A percentile compares a stretch with the other conserved stretches of the same genome.
These are phyloP conservation scores for Lutraria rhynchaena DNA, from an alignment of 1,140 invertebrate genomes.

Conservation along the genomic window DNA sequence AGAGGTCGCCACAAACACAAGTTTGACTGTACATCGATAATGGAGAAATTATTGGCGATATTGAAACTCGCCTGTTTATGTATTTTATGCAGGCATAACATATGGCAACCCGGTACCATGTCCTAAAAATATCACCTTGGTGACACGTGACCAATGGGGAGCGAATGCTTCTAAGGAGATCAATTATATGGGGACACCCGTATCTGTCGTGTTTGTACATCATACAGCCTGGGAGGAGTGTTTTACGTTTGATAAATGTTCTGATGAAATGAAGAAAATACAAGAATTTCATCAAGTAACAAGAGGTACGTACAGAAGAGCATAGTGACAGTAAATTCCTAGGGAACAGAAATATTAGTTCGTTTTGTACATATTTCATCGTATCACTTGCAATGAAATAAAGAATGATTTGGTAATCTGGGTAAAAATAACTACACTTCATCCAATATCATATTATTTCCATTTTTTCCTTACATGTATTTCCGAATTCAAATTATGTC, in stretches of 20 bases:
- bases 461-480: too few relatives aligned
- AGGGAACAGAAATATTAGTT: neutral
- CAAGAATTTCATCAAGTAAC: conserved; percentile 88
- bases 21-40: too few relatives aligned
- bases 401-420: too few relatives aligned
- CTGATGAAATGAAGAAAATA: conserved; percentile 79
- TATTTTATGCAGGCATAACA: too few relatives aligned
- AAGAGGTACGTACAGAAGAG: conserved; percentile 68
- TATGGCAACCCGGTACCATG: neutral
- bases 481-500: too few relatives aligned
- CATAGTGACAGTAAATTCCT: neutral
- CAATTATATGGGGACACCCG: conserved; percentile 81
- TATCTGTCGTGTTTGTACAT: conserved; percentile 87
- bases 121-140: conserved; percentile 42
- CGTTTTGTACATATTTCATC: too few relatives aligned
- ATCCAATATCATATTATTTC: too few relatives aligned
- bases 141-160: conserved; percentile 66
- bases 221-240: conserved; percentile 72
- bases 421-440: too few relatives aligned
- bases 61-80: too few relatives aligned
- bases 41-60: too few relatives aligned
- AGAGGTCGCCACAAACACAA: too few relatives aligned
- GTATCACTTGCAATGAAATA: too few relatives aligned
- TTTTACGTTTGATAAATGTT: conserved; percentile 60
- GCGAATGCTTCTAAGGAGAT: conserved; percentile 60